Evolutionary conservation across 2,888 invertebrate genomes (phyloP).

Genomic region (Archips xylosteana): DNA sequence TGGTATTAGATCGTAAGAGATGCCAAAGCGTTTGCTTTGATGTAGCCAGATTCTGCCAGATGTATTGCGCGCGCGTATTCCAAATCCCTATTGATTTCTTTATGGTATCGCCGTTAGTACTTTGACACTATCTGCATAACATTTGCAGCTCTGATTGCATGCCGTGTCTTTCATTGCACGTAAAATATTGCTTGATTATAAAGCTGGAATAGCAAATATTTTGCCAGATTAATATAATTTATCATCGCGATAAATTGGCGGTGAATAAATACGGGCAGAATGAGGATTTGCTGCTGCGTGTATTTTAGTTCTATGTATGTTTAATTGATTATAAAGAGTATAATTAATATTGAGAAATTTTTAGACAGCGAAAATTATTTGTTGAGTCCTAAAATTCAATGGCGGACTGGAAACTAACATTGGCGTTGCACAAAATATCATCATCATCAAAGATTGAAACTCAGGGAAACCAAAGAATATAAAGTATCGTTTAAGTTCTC

Average conservation of each 20-base stretch:
- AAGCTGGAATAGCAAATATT: slow-evolving; percentile 16
- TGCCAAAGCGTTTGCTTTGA: slow-evolving; percentile 72
- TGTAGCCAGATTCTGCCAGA: slow-evolving; percentile 57
- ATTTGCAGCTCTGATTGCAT: slow-evolving; percentile 33
- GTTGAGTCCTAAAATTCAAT: too few relatives aligned
- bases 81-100: slow-evolving; percentile 73
- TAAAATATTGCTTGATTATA: slow-evolving; percentile 29
- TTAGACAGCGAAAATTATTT: not conserved
- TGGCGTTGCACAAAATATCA: too few relatives aligned
- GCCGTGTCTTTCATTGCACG: slow-evolving; percentile 29
- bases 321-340: not conserved
- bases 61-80: slow-evolving; percentile 58
- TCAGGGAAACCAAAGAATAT: too few relatives aligned
- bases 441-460: too few relatives aligned
- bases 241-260: slow-evolving; percentile 24
- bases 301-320: not conserved
- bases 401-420: too few relatives aligned
- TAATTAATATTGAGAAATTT: not conserved
- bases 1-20: slow-evolving; percentile 54
- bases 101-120: slow-evolving; percentile 54
- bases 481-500: too few relatives aligned
- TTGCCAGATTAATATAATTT: slow-evolving; percentile 28
- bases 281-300: not conserved
- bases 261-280: not conserved
- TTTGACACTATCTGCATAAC: slow-evolving; percentile 52